Percentiles rank a stretch among this genome's conserved stretches.
Conservation (phyloP, 2,888 invertebrate species). For the Philopedon plagiatum region DNA sequence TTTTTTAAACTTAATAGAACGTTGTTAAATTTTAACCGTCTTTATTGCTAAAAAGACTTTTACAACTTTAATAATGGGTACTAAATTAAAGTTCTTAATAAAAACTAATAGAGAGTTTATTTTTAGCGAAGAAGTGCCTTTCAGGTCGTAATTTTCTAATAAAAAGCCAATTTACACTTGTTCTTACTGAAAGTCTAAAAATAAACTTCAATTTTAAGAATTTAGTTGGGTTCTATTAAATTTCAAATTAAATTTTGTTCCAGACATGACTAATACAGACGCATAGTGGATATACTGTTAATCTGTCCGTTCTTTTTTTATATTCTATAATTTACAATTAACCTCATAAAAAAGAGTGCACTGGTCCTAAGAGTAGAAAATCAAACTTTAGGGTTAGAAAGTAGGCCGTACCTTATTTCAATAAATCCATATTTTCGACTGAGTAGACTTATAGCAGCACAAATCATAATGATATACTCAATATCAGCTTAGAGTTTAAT, state of each 20-base stretch:
- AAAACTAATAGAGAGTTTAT: constrained; percentile 1
- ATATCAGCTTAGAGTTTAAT: too few species aligned
- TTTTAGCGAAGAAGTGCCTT: constrained; percentile 4
- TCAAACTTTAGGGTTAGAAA: too few species aligned
- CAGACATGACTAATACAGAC: constrained; percentile 10
- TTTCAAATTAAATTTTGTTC: constrained; percentile 10
- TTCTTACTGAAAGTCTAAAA: constrained; percentile 5
- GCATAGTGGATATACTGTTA: background rate
- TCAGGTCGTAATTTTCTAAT: background rate
- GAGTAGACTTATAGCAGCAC: too few species aligned
- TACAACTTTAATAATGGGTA: background rate
- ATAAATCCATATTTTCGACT: too few species aligned
- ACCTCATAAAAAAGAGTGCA: too few species aligned
- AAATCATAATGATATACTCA: too few species aligned
- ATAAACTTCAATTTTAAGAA: constrained; percentile 4
- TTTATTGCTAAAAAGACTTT: background rate
- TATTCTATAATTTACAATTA: too few species aligned
- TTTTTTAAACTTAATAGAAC: constrained; percentile 6
- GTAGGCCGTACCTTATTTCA: too few species aligned
- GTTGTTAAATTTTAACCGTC: background rate
- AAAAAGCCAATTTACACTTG: constrained; percentile 9
- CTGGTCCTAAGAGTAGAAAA: too few species aligned
- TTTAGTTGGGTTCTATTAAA: constrained; percentile 7
- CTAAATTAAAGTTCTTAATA: background rate
- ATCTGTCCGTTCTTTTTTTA: too few species aligned